Conservation (phyloP, 2,113 vertebrate species). For the Erinaceus europaeus region DNA sequence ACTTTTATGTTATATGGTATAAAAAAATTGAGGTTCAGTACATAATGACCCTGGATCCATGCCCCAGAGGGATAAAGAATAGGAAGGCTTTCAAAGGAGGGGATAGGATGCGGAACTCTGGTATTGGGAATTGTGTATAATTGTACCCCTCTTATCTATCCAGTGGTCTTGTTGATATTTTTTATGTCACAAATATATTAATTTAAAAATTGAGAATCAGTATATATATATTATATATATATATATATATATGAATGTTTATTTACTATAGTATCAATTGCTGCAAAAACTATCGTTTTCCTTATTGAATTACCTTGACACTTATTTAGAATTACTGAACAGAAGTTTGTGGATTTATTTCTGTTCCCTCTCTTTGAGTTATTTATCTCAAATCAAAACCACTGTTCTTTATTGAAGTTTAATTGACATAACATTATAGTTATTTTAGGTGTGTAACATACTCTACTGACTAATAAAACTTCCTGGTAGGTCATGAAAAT, state of each 20-base stretch:
- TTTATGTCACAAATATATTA: too few species aligned
- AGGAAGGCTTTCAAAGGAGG: too few species aligned
- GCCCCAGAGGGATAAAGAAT: too few species aligned
- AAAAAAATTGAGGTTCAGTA: too few species aligned
- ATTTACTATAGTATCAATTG: neutral
- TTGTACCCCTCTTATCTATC: too few species aligned
- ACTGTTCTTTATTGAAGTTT: neutral
- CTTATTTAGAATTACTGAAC: neutral
- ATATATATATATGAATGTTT: neutral
- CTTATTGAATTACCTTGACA: neutral
- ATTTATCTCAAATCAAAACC: neutral
- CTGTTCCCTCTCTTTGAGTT: neutral
- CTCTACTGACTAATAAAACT: neutral
- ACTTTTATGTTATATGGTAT: constrained; percentile 14
- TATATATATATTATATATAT: neutral
- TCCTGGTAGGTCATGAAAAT: neutral
- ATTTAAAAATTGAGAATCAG: neutral
- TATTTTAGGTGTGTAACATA: neutral
- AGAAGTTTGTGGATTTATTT: neutral
- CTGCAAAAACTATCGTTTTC: constrained; percentile 3
- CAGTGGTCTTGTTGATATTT: too few species aligned
- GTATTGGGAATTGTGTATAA: too few species aligned
- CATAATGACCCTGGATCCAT: too few species aligned
- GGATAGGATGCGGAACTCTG: too few species aligned
- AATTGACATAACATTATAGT: neutral